Percentiles rank a stretch among this genome's conserved stretches.
Evolutionary conservation across 1,140 invertebrate genomes (phyloP).

Genomic region (Sitobion miscanthi): DNA sequence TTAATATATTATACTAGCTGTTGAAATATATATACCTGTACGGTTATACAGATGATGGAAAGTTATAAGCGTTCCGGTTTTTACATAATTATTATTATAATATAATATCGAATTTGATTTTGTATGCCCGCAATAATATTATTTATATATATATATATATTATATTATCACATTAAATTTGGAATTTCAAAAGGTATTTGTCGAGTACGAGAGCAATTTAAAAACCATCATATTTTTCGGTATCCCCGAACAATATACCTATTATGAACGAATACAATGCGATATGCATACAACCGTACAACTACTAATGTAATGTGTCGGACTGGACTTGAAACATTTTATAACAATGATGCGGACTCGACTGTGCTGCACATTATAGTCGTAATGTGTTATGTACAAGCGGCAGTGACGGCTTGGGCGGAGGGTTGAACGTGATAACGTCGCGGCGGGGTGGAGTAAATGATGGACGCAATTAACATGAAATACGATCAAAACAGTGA

Average conservation of each 20-base stretch:
- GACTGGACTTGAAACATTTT: not conserved
- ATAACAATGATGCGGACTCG: too few relatives aligned
- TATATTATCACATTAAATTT: not conserved
- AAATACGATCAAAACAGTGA: too few relatives aligned
- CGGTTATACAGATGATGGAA: not conserved
- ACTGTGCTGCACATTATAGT: too few relatives aligned
- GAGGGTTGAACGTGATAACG: too few relatives aligned
- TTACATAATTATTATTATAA: not conserved
- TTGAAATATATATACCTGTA: not conserved
- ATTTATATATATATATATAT: too few relatives aligned
- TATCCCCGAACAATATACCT: not conserved
- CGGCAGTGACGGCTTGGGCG: too few relatives aligned
- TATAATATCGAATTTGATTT: not conserved
- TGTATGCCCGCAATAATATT: not conserved
- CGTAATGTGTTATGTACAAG: too few relatives aligned
- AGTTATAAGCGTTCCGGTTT: not conserved
- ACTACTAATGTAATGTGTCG: not conserved
- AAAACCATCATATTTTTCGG: not conserved
- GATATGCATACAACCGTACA: not conserved
- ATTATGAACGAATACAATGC: too few relatives aligned
- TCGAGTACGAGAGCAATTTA: not conserved
- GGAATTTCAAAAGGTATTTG: not conserved
- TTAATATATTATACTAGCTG: not conserved
- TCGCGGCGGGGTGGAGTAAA: too few relatives aligned
- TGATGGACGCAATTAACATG: too few relatives aligned